phyloP scores from a whole-genome alignment of 1,140 invertebrate genomes.

The Arctopsyche grandis region DNA sequence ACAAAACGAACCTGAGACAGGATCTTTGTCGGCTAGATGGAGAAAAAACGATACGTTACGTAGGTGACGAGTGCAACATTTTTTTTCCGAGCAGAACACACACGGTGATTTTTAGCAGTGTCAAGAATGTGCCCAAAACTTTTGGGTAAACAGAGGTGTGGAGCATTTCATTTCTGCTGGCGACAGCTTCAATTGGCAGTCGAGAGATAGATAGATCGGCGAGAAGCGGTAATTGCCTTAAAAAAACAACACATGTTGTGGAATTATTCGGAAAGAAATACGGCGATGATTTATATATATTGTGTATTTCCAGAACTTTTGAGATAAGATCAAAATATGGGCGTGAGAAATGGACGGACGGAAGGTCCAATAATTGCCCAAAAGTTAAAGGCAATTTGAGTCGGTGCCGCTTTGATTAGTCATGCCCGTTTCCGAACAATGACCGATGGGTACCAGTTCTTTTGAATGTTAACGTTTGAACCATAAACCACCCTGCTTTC shows the following conservation, averaged over 20 bases:
- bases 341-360: not conserved
- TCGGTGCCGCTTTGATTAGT: not conserved
- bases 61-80: not conserved
- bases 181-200: too few species aligned
- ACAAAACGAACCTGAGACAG: not conserved
- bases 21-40: not conserved
- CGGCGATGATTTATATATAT: not conserved
- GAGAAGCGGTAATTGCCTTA: too few species aligned
- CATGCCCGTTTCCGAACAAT: not conserved
- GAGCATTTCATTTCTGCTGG: too few species aligned
- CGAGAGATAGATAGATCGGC: too few species aligned
- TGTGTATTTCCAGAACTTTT: not conserved
- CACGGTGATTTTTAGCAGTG: too few species aligned
- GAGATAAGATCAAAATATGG: constrained; percentile 7
- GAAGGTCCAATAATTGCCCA: not conserved
- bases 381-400: not conserved
- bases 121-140: too few species aligned
- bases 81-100: too few species aligned
- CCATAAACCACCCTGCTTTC: too few species aligned
- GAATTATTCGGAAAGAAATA: too few species aligned
- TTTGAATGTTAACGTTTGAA: too few species aligned
- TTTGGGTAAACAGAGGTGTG: too few species aligned
- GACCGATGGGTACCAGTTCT: not conserved
- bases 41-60: not conserved
- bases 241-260: too few species aligned